Percentiles rank a stretch among this genome's conserved stretches.
Conservation (phyloP, 2,888 invertebrate species). For the Philaethria dido region DNA sequence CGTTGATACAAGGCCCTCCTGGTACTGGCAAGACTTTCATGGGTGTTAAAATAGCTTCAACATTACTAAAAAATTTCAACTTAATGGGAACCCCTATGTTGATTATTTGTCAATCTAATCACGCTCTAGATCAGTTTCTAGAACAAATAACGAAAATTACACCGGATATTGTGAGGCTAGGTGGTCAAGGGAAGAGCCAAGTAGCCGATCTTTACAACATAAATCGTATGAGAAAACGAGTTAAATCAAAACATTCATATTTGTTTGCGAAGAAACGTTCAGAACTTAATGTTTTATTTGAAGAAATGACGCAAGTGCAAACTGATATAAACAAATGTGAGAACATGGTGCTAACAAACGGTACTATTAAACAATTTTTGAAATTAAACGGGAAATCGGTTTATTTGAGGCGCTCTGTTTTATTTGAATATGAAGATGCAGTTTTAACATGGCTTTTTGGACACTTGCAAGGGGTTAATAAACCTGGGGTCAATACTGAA, state of each 20-base stretch:
- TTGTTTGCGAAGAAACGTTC: constrained; percentile 62
- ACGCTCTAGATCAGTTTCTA: constrained; percentile 93
- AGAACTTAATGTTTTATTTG: constrained; percentile 63
- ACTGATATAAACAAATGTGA: constrained; percentile 72
- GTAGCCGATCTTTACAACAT: constrained; percentile 81
- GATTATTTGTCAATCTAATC: constrained; percentile 93
- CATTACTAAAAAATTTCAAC: constrained; percentile 85
- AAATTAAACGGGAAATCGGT: constrained; percentile 53
- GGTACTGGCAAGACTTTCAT: constrained; percentile 94
- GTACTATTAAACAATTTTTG: constrained; percentile 58
- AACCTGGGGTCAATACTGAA: constrained; percentile 47
- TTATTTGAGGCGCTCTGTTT: constrained; percentile 52
- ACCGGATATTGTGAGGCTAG: constrained; percentile 86
- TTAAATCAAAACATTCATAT: constrained; percentile 68
- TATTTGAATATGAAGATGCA: constrained; percentile 54
- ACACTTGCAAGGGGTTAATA: constrained; percentile 52
- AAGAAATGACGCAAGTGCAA: constrained; percentile 67
- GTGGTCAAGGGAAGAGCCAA: constrained; percentile 86
- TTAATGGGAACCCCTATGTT: constrained; percentile 87
- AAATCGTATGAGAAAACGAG: constrained; percentile 61
- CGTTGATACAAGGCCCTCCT: constrained; percentile 93
- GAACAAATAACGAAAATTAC: constrained; percentile 86
- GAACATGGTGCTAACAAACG: constrained; percentile 63
- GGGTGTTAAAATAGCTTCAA: constrained; percentile 89
- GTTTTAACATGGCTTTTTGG: constrained; percentile 68